A percentile compares a stretch with the other conserved stretches of the same genome.
Evolutionary conservation across 2,888 invertebrate species (phyloP).

Genomic region (Cylloceria caligata): DNA sequence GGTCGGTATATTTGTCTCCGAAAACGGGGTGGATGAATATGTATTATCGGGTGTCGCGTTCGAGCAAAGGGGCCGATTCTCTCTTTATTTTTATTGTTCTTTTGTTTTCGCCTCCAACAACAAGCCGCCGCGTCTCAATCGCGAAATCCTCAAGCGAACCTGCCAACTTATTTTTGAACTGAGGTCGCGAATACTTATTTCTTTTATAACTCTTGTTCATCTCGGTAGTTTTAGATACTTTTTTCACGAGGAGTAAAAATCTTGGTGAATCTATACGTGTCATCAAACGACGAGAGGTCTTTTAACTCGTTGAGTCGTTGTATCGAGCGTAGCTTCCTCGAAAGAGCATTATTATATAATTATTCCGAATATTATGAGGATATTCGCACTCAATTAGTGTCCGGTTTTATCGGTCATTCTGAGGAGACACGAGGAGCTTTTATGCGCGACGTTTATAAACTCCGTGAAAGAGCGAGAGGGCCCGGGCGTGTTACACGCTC

Average conservation of each 20-base stretch:
- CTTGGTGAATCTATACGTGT: conserved; percentile 23
- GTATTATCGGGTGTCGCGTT: conserved; percentile 51
- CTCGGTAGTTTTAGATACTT: conserved; percentile 24
- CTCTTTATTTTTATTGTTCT: conserved; percentile 34
- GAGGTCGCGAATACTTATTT: conserved; percentile 23
- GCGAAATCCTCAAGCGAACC: neutral
- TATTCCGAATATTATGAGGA: conserved; percentile 74
- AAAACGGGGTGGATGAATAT: conserved; percentile 44
- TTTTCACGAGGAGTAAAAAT: conserved; percentile 19
- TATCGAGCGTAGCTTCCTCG: conserved; percentile 25
- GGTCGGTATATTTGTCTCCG: conserved; percentile 35
- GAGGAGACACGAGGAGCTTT: conserved; percentile 73
- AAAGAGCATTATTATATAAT: conserved; percentile 66
- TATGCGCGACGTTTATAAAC: conserved; percentile 74
- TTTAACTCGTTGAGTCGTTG: conserved; percentile 31
- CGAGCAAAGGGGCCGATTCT: conserved; percentile 32
- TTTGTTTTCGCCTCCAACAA: conserved; percentile 9
- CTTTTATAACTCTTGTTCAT: conserved; percentile 11
- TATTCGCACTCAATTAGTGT: conserved; percentile 78
- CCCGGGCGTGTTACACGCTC: conserved; percentile 62
- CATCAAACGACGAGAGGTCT: conserved; percentile 32
- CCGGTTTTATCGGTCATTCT: conserved; percentile 73
- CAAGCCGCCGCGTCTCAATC: neutral
- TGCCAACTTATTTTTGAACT: conserved; percentile 53
- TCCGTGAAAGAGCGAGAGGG: conserved; percentile 52